These are phyloP conservation scores for Muntiacus reevesi DNA, from an alignment of 2,113 vertebrate species.

Conservation along the genomic window DNA sequence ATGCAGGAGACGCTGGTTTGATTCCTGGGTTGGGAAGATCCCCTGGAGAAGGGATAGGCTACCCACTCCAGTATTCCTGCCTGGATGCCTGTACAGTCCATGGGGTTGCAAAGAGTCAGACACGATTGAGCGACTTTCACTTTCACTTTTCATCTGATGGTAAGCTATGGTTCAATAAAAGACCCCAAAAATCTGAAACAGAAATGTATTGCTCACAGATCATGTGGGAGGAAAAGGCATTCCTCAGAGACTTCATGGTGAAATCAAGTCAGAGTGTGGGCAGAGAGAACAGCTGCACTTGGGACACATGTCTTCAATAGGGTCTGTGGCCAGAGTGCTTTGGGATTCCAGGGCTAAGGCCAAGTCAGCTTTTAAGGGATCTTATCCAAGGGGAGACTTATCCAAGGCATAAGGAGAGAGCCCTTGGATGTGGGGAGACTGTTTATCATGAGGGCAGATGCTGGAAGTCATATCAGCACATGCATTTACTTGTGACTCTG, in stretches of 20 bases:
- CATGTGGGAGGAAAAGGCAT: neutral
- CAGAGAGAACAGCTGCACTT: neutral
- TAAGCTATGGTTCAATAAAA: neutral
- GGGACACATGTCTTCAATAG: neutral
- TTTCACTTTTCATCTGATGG: neutral
- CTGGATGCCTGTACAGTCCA: neutral
- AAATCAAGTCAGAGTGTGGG: neutral
- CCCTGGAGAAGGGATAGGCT: neutral
- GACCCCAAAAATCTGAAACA: neutral
- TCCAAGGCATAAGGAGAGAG: neutral
- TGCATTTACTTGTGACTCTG: neutral
- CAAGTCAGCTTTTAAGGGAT: neutral
- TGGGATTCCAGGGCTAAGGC: neutral
- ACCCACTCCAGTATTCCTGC: neutral
- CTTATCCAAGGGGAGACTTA: neutral
- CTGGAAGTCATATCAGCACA: neutral
- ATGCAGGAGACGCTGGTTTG: neutral
- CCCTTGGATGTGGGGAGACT: neutral
- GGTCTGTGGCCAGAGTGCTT: neutral
- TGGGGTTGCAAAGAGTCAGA: neutral
- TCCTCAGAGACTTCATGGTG: neutral
- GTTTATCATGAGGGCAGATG: neutral
- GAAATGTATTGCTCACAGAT: neutral
- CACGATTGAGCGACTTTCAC: fast-evolving
- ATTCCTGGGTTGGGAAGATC: neutral